A percentile compares a stretch with the other conserved stretches of the same genome.
These are phyloP conservation scores for Calyptommatus sinebrachiatus DNA, from an alignment of 2,113 vertebrate species.

Conservation along the genomic window DNA sequence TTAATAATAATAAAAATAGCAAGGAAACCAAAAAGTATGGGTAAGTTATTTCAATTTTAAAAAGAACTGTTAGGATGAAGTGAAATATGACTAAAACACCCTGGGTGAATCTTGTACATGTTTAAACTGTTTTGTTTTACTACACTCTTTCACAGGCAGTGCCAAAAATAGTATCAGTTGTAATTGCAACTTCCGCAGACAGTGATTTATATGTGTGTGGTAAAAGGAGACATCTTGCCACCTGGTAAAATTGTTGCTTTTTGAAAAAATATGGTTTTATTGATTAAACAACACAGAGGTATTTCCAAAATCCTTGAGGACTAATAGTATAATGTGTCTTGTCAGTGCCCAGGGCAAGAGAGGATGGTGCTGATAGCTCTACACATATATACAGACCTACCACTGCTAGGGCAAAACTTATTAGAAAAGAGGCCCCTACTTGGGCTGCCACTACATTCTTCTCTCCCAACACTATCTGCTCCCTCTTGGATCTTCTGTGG, in stretches of 20 bases:
- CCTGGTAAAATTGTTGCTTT: neutral
- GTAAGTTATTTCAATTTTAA: slow-evolving; percentile 6
- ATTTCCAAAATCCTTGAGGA: neutral
- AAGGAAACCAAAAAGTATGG: slow-evolving; percentile 11
- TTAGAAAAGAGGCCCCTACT: no score
- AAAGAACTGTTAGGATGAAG: slow-evolving; percentile 52
- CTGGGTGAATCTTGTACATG: slow-evolving; percentile 61
- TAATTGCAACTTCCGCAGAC: neutral
- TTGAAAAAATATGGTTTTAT: neutral
- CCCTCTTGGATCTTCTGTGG: no score
- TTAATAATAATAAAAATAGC: slow-evolving; percentile 5
- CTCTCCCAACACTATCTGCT: no score
- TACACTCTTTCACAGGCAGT: slow-evolving; percentile 54
- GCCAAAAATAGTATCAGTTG: slow-evolving; percentile 50
- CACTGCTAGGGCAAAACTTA: neutral
- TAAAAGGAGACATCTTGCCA: neutral
- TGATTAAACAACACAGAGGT: neutral
- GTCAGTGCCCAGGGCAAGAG: neutral
- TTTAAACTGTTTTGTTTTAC: slow-evolving; percentile 53
- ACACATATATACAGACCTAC: neutral
- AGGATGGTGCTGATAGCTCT: neutral
- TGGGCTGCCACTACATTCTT: no score
- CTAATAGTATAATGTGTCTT: neutral
- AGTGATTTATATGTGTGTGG: neutral
- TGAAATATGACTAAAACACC: slow-evolving; percentile 62